Base-by-base conservation (phyloP, 2,797 vertebrate species). In the Garrulus glandarius region DNA sequence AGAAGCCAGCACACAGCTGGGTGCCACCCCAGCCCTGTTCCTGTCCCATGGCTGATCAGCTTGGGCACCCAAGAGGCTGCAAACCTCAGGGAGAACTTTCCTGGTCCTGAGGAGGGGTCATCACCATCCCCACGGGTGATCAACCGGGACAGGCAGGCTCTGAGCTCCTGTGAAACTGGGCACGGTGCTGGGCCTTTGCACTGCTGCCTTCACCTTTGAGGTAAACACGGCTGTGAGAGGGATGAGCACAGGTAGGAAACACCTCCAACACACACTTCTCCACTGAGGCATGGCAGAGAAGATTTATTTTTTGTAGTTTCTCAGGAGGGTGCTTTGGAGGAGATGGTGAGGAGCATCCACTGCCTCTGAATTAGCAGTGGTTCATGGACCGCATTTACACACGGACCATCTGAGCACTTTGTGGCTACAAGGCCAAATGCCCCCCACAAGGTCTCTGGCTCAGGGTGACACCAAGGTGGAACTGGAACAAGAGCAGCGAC, bases 341-440 rank as follows among this genome's bases (percentile, higher is more conserved):
- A 59, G 11, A 12, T 49, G 26, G 18, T 21, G n/a, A 87, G 52
- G 61, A 86, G 60, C 56, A 50, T 18, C 57, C n/a, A 3, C 30
- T 15, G 37, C 43, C 49, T 70, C 69, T 67, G 39, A 65, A 55
- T 50, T 32, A 20, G 23, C 5, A 20, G 43, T 18, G 34, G 13
- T n/a, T 44, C 18, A 9, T 5, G 29, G 76, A 30, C 14, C 4
- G 1, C 21, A 12, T n/a, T 60, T 21, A 10, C 1, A 3, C 30
- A 10, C 0, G 0, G 29, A 75, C 27, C 30, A 34, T 15, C 29
- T 2, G 2, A 77, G 41, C 2, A 3, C 41, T n/a, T 11, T 23
- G 44, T 34, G 46, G 24, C n/a, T 23, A 4, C 4, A 4, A 26
- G 47, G 36, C 5, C 29, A 6, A 61, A 27, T 14, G 19, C 5